Base-by-base conservation (phyloP, 2,888 invertebrate species). In the Abrostola triplasia region DNA sequence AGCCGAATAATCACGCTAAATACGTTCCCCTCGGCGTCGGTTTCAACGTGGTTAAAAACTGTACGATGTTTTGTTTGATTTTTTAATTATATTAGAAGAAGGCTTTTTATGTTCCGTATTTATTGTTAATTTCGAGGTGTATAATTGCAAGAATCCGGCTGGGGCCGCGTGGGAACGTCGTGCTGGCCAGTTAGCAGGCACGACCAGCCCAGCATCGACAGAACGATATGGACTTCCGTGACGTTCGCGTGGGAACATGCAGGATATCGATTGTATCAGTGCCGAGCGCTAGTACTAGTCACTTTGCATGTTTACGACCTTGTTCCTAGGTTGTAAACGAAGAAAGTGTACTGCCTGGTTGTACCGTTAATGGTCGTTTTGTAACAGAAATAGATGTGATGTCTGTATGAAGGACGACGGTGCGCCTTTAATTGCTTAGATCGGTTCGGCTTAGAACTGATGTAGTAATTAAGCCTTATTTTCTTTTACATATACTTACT, bases 141-240 rank as follows among this genome's bases (percentile, higher is more conserved):
- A 65, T 65, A 76, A 73, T 76, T 63, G 76, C 63, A 67, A 56
- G 56, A 68, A 62, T 72, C 71, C 73, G 69, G 72, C 69, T 63
- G 65, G 56, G 49, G 41, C 55, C 62, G 56, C 77, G 77, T 80
- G 80, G 76, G 81, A 83, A 83, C 67, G 67, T 57, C 60, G 70
- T 54, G 64, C 63, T 73, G 67, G 69, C 53, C 63, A 59, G 63
- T 49, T 53, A 63, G 54, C 51, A 56, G 54, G 66, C 44, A 47
- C 63, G 64, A 53, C 66, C 71, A 78, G 74, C 47, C 63, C 76
- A 75, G 75, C 60, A 62, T 76, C 71, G 76, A 73, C 80, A 77
- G 79, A 78, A 77, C 67, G 88, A 88, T 88, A 88, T 78, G 79
- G 80, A 84, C 87, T 81, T 89, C 88, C 88, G 85, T 80, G 70